phyloP scores from a whole-genome alignment of 2,888 invertebrate genomes.

The Spodoptera littoralis region DNA sequence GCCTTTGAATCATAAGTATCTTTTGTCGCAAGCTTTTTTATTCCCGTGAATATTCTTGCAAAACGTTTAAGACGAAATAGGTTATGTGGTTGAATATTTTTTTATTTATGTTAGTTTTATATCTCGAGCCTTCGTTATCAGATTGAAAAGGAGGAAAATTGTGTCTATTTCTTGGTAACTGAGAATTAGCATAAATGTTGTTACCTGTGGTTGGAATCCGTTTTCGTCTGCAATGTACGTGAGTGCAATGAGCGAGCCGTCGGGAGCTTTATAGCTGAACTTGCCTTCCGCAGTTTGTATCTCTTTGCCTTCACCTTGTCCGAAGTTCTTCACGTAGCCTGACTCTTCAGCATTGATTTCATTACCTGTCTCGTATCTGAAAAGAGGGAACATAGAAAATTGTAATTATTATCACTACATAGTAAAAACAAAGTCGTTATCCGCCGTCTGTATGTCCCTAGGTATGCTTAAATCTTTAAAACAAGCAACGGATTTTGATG shows the following conservation, averaged over 20 bases:
- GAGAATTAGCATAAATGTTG: slow-evolving; percentile 28
- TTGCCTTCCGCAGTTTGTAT: slow-evolving; percentile 89
- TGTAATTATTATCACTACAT: no score
- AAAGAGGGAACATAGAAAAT: slow-evolving; percentile 6
- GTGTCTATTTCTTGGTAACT: slow-evolving; percentile 26
- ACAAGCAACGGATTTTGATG: no score
- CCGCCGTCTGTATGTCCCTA: no score
- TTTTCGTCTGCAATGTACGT: slow-evolving; percentile 92
- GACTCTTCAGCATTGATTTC: slow-evolving; percentile 90
- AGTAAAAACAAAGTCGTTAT: no score
- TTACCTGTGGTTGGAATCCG: slow-evolving; percentile 90
- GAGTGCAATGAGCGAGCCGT: slow-evolving; percentile 90
- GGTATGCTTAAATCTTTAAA: no score
- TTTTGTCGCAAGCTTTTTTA: slow-evolving; percentile 21
- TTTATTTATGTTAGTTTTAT: background rate
- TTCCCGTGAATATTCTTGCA: slow-evolving; percentile 5
- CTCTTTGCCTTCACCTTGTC: slow-evolving; percentile 87
- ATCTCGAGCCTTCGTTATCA: slow-evolving; percentile 7
- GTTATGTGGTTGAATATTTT: background rate
- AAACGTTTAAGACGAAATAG: slow-evolving; percentile 1
- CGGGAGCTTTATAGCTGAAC: slow-evolving; percentile 91
- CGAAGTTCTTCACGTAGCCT: slow-evolving; percentile 89
- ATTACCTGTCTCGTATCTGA: slow-evolving; percentile 90
- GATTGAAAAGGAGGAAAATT: slow-evolving; percentile 38
- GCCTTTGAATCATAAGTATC: slow-evolving; percentile 21